A percentile compares a stretch with the other conserved stretches of the same genome.
Evolutionary conservation across 2,888 invertebrate species (phyloP).

Genomic region (Sminthurides aquaticus): DNA sequence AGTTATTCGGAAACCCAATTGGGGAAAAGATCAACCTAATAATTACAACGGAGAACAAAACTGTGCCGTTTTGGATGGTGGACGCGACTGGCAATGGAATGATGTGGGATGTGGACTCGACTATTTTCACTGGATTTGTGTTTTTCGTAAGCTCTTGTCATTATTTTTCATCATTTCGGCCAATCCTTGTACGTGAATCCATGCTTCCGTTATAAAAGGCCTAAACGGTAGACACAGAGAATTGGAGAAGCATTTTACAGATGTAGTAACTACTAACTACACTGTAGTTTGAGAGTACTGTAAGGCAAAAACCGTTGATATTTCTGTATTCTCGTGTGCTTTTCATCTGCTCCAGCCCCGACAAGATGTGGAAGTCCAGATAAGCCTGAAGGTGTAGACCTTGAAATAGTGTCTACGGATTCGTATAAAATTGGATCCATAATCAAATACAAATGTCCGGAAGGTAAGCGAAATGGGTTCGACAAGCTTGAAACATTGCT

Average conservation of each 20-base stretch:
- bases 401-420: conserved; percentile 30
- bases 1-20: conserved; percentile 67
- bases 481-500: not conserved
- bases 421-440: conserved; percentile 32
- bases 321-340: no score
- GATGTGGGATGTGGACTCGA: conserved; percentile 90
- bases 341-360: no score
- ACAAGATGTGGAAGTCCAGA: conserved; percentile 83
- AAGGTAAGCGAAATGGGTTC: conserved; percentile 11
- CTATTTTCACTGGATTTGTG: conserved; percentile 84
- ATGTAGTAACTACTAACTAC: no score
- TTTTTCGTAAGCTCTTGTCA: conserved; percentile 33
- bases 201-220: no score
- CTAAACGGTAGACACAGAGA: no score
- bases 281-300: no score
- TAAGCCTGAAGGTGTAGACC: conserved; percentile 50
- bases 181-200: no score
- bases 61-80: conserved; percentile 87
- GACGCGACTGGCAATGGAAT: conserved; percentile 85
- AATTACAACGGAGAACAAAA: conserved; percentile 93
- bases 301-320: no score
- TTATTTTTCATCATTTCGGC: conserved; percentile 15
- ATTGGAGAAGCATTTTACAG: no score
- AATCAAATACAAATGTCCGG: conserved; percentile 26
- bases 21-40: conserved; percentile 92